Evolutionary conservation across 2,888 invertebrate species (phyloP).

Genomic region (Tetragonula carbonaria): DNA sequence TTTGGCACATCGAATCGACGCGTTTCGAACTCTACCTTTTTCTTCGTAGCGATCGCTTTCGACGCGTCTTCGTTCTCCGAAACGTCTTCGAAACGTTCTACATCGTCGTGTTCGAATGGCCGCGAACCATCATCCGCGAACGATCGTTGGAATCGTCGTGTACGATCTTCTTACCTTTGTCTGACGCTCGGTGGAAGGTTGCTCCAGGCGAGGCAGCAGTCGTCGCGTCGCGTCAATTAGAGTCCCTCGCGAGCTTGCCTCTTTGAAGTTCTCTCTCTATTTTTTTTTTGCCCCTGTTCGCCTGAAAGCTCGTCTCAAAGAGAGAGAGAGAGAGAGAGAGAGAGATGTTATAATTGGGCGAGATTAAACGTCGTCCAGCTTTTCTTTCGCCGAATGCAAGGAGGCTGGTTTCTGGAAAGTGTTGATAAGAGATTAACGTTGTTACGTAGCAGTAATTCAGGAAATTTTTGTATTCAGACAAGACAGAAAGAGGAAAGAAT

Average conservation of each 20-base stretch:
- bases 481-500: not conserved
- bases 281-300: not conserved
- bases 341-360: not conserved
- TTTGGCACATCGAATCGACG: conserved; percentile 24
- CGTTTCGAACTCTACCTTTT: conserved; percentile 34
- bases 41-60: conserved; percentile 55
- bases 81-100: not conserved
- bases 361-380: not conserved
- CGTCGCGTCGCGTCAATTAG: conserved; percentile 32
- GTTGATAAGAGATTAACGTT: not conserved
- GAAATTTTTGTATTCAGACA: not conserved
- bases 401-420: not conserved
- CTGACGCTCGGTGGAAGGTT: not conserved
- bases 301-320: conserved; percentile 2
- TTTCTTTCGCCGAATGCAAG: not conserved
- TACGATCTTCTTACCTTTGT: not conserved
- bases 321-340: not conserved
- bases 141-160: not conserved
- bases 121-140: not conserved
- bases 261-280: not conserved
- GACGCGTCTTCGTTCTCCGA: conserved; percentile 22
- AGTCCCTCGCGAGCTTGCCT: not conserved
- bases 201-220: not conserved
- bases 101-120: conserved; percentile 52
- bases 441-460: not conserved